These are phyloP conservation scores for Acrobasis suavella DNA, from an alignment of 2,888 invertebrate species.

Conservation along the genomic window DNA sequence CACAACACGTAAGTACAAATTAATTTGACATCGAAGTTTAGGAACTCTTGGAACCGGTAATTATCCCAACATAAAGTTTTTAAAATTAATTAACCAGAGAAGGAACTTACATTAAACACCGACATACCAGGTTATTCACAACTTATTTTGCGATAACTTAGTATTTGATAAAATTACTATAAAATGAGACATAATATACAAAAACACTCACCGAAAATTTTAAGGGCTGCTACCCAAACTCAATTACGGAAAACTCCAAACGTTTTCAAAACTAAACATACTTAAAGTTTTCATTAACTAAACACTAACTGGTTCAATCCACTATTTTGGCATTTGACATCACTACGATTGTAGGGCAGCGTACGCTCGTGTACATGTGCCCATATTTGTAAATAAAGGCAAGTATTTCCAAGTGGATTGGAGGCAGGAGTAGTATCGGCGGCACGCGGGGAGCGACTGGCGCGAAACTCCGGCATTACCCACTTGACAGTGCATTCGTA, in stretches of 20 bases:
- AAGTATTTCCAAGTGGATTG: not conserved
- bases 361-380: constrained; percentile 1
- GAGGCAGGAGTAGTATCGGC: constrained; percentile 1
- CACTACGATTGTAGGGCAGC: not conserved
- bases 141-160: too few relatives aligned
- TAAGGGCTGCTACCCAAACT: not conserved
- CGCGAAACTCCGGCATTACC: constrained; percentile 6
- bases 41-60: too few relatives aligned
- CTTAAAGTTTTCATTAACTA: not conserved
- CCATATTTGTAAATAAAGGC: constrained; percentile 20
- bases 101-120: too few relatives aligned
- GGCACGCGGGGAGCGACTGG: constrained; percentile 13
- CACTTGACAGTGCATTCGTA: constrained; percentile 11
- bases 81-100: too few relatives aligned
- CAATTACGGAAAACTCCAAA: constrained; percentile 4
- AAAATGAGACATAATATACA: not conserved
- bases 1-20: too few relatives aligned
- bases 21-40: too few relatives aligned
- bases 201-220: not conserved
- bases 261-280: not conserved
- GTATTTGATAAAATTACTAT: too few relatives aligned
- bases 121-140: too few relatives aligned
- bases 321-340: constrained; percentile 11
- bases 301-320: constrained; percentile 1
- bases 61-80: too few relatives aligned